These are phyloP conservation scores for Drosophila birchii DNA, from an alignment of 2,888 invertebrate genomes.

Conservation along the genomic window DNA sequence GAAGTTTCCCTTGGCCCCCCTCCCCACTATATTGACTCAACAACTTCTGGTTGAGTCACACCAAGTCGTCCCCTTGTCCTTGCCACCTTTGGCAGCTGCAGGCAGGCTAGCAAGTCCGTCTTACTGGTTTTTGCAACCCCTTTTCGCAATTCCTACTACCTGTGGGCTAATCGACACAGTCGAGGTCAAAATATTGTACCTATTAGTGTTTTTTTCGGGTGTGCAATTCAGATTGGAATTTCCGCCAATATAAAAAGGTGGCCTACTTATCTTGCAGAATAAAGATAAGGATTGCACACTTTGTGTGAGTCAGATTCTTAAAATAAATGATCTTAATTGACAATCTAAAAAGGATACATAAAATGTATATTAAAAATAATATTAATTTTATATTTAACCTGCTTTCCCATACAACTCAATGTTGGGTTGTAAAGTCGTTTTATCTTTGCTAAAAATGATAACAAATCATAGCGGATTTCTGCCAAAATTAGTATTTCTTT, in stretches of 20 bases:
- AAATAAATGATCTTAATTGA: neutral
- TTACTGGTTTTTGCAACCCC: conserved; percentile 74
- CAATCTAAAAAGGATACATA: neutral
- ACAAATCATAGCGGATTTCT: neutral
- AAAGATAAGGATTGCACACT: conserved; percentile 18
- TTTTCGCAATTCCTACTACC: conserved; percentile 51
- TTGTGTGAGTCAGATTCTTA: conserved; percentile 12
- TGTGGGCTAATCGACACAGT: conserved; percentile 59
- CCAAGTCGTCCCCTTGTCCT: conserved; percentile 56
- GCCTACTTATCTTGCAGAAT: conserved; percentile 1
- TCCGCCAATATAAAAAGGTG: neutral
- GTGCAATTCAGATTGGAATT: neutral
- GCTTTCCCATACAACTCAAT: neutral
- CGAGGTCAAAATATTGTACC: conserved; percentile 45
- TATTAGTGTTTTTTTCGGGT: neutral
- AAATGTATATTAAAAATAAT: too few species aligned
- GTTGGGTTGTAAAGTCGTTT: neutral
- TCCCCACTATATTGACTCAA: conserved; percentile 25
- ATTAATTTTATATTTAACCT: neutral
- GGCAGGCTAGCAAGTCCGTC: conserved; percentile 56
- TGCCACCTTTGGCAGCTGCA: conserved; percentile 57
- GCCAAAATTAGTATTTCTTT: neutral
- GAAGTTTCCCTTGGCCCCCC: conserved; percentile 14
- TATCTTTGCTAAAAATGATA: neutral
- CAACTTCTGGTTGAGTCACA: conserved; percentile 55